Conservation (phyloP, 2,888 invertebrate genomes). For the Cepaea hortensis region DNA sequence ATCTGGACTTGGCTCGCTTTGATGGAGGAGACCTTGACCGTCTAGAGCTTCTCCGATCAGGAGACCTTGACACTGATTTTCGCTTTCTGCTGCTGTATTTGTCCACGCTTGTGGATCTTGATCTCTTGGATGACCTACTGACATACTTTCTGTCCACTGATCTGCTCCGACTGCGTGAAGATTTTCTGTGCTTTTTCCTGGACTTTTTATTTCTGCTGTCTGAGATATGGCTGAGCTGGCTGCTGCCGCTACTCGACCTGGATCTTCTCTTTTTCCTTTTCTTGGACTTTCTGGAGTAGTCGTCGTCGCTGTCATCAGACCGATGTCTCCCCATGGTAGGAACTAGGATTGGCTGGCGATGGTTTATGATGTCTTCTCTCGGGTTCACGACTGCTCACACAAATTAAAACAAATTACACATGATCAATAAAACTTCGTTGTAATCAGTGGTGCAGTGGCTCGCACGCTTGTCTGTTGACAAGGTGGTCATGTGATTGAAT, state of each 20-base stretch:
- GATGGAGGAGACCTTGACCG: slow-evolving; percentile 46
- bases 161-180: slow-evolving; percentile 48
- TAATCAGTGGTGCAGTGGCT: no score
- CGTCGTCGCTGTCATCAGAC: slow-evolving; percentile 34
- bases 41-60: slow-evolving; percentile 42
- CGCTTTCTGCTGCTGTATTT: slow-evolving; percentile 14
- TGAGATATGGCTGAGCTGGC: slow-evolving; percentile 57
- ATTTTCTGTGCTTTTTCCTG: slow-evolving; percentile 59
- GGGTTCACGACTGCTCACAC: not conserved
- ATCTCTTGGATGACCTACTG: slow-evolving; percentile 38
- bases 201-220: slow-evolving; percentile 60
- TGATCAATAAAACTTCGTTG: no score
- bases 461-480: no score
- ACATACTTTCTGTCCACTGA: slow-evolving; percentile 43
- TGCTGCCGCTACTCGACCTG: slow-evolving; percentile 46
- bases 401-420: no score
- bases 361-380: not conserved
- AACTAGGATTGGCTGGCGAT: not conserved
- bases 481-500: no score
- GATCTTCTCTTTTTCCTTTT: slow-evolving; percentile 33
- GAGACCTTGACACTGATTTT: slow-evolving; percentile 23
- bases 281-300: slow-evolving; percentile 24
- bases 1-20: slow-evolving; percentile 37
- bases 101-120: slow-evolving; percentile 29
- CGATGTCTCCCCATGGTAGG: slow-evolving; percentile 21